These are phyloP conservation scores for Falco concolor DNA, from an alignment of 2,797 vertebrate species.

Conservation along the genomic window DNA sequence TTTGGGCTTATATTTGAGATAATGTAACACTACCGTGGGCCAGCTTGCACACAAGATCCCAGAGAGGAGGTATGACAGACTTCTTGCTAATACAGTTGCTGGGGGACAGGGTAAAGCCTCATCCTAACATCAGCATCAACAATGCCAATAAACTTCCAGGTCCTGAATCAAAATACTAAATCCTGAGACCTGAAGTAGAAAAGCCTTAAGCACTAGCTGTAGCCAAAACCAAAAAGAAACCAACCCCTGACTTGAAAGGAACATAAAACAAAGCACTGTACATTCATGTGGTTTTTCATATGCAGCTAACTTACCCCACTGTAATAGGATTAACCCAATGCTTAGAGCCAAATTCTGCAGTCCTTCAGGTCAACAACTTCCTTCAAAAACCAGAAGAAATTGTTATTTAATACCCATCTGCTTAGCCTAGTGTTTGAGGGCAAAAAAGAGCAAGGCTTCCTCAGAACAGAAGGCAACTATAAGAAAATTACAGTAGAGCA, in stretches of 20 bases:
- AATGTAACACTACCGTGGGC: background rate
- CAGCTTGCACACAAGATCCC: constrained; percentile 31
- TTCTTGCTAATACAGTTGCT: background rate
- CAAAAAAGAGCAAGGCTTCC: background rate
- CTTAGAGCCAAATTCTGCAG: background rate
- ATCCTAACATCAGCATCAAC: background rate
- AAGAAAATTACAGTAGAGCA: background rate
- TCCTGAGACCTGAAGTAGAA: background rate
- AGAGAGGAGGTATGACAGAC: background rate
- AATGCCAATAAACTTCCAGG: background rate
- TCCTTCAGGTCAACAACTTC: background rate
- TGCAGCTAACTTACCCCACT: background rate
- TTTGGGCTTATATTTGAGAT: constrained; percentile 10
- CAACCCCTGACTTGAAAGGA: constrained; percentile 16
- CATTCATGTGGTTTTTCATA: background rate
- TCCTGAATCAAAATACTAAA: background rate
- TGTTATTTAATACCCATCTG: background rate
- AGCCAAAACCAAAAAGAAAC: constrained; percentile 42
- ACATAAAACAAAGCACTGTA: background rate
- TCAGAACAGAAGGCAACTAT: background rate
- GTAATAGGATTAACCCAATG: background rate
- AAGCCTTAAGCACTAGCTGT: background rate
- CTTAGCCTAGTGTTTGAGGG: background rate
- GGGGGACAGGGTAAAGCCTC: background rate
- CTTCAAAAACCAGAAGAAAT: background rate